Base-by-base conservation (phyloP, 2,888 invertebrate genomes). In the Cylindroiulus punctatus region DNA sequence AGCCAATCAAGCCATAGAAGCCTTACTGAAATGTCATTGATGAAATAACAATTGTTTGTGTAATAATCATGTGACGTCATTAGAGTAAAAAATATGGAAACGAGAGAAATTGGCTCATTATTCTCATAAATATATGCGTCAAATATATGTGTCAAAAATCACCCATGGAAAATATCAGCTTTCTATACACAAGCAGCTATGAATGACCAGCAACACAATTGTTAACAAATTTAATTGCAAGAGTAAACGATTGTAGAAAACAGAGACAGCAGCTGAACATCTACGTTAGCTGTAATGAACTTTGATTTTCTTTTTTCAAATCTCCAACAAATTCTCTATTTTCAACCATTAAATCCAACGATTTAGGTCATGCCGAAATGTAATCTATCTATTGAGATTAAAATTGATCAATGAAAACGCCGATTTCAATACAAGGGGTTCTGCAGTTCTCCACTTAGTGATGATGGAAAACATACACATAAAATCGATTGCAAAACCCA, bases 341-440 rank as follows among this genome's bases (percentile, higher is more conserved):
- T 36, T 36, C 36, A 36, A 36, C 36, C 7, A 36, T 36, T 36
- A 36, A 36, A 36, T 4, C 2, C 36, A 57, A 8, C 1, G 52
- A 57, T 57, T 57, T 57, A 17, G 52, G 52, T 57, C 52, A 57
- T 57, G 5, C 52, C 17, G 52, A 57, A n/a, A 57, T n/a, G n/a
- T 57, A 57, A 17, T 5, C 52, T 57, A n/a, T 44, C 44, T 17
- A n/a, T 57, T n/a, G 52, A 17, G 3, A 57, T 17, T 17, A 57
- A 57, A n/a, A 57, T 57, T n/a, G 52, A 57, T 57, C n/a, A 57
- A 57, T 7, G n/a, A n/a, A 57, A 47, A 57, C n/a, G 52, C 52
- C 52, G 19, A n/a, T n/a, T 57, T 57, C 52, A 57, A 57, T 57
- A 5, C 52, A 19, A 19, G 14, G 3, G 47, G 7, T 47, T 47